A percentile compares a stretch with the other conserved stretches of the same genome.
Conservation (phyloP, 2,113 vertebrate species). For the Oreochromis tanganicae region DNA sequence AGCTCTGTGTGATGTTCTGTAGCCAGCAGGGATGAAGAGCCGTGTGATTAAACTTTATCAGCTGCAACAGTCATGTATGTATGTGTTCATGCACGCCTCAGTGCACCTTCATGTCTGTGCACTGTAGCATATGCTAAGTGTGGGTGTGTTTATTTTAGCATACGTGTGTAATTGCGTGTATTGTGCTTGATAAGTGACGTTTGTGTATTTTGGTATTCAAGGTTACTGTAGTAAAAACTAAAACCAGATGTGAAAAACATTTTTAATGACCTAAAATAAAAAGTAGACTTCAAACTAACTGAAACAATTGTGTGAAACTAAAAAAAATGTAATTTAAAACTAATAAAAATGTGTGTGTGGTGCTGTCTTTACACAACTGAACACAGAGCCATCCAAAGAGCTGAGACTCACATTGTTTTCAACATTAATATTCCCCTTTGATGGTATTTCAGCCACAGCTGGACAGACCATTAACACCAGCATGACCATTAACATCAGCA, state of each 20-base stretch:
- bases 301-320: background rate
- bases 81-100: background rate
- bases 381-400: background rate
- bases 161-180: background rate
- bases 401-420: background rate
- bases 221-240: background rate
- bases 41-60: background rate
- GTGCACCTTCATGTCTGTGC: background rate
- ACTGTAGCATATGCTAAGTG: background rate
- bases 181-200: background rate
- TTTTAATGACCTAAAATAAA: background rate
- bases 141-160: background rate
- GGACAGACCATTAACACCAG: background rate
- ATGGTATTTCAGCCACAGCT: background rate
- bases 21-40: background rate
- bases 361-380: background rate
- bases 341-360: background rate
- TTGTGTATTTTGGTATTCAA: background rate
- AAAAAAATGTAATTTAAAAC: background rate
- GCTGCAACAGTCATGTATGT: background rate
- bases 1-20: background rate
- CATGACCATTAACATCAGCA: background rate
- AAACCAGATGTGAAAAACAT: background rate
- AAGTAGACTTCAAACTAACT: background rate
- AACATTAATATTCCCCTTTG: background rate